Evolutionary conservation across 2,113 vertebrate genomes (phyloP), one percentile per base, ranked within the genome.

Genomic region (Corythornis madagascariensis): DNA sequence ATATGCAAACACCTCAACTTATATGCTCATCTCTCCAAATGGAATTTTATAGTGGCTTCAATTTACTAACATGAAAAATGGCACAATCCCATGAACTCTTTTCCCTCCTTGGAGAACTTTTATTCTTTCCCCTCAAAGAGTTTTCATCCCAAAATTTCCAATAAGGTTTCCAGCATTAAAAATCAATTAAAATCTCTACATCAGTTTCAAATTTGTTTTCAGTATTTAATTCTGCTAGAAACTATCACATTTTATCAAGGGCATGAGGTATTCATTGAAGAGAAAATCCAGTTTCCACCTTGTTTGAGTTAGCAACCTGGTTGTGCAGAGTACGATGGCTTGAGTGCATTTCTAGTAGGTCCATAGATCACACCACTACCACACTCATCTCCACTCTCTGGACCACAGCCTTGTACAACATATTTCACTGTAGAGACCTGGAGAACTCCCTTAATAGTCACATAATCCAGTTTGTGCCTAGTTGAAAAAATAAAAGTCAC

Each of bases 51-150:
- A 10, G 33, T 9, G 52, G 40, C 67, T 52, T 64, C 40, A n/a
- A 43, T 57, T 55, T 70, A 12, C 20, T 86, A 65, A 40, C 0
- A 1, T 1, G 2, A 45, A 59, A 47, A 76, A 53, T 11, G 28
- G 8, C 4, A 10, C 8, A 40, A 35, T 1, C 8, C 7, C 25
- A 26, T 29, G 10, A 57, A 87, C 1, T 0, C 2, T 40, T 66
- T 74, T 70, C 33, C 20, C 19, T 4, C 3, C 2, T 31, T 22
- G 48, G 22, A 77, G 16, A 61, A 60, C 3, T 31, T 33, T 6
- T 38, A 1, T 4, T 69, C 53, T 83, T 15, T 6, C 7, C 26
- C 4, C 6, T 4, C 6, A 35, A 52, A 43, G 26, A 38, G 4
- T 80, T 90, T 83, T 76, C 20, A 31, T 40, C 26, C 55, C 55